Percentiles rank a stretch among this genome's conserved stretches.
Conservation (phyloP, 2,888 invertebrate genomes). For the Cylindroiulus punctatus region DNA sequence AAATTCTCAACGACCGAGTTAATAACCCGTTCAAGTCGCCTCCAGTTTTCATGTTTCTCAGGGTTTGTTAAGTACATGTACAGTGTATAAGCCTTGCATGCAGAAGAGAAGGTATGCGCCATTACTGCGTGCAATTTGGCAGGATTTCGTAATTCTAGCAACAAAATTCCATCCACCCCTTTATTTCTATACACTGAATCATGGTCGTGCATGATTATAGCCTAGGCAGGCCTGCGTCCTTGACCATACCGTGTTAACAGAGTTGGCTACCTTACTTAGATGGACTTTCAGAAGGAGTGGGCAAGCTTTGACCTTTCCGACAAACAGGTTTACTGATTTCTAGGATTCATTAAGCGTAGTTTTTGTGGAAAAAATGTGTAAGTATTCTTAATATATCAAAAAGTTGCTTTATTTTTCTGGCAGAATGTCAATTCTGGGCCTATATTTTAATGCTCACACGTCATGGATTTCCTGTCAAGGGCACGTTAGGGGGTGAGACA, state of each 20-base stretch:
- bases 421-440: neutral
- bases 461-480: slow-evolving; percentile 7
- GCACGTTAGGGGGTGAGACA: neutral
- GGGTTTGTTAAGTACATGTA: neutral
- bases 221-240: neutral
- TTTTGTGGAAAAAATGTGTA: neutral
- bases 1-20: neutral
- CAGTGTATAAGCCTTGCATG: neutral
- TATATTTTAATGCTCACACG: neutral
- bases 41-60: neutral
- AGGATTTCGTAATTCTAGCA: neutral
- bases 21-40: neutral
- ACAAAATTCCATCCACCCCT: neutral
- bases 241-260: neutral
- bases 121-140: neutral
- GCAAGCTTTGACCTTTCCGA: neutral
- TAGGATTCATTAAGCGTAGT: neutral
- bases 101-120: neutral
- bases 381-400: neutral
- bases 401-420: neutral
- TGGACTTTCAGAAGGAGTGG: neutral
- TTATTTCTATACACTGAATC: neutral
- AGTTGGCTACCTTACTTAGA: neutral
- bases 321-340: slow-evolving; percentile 12
- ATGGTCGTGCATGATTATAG: slow-evolving; percentile 3